These are phyloP conservation scores for Rhabdophis nuchalis DNA, from an alignment of 2,797 vertebrate species.

Conservation along the genomic window DNA sequence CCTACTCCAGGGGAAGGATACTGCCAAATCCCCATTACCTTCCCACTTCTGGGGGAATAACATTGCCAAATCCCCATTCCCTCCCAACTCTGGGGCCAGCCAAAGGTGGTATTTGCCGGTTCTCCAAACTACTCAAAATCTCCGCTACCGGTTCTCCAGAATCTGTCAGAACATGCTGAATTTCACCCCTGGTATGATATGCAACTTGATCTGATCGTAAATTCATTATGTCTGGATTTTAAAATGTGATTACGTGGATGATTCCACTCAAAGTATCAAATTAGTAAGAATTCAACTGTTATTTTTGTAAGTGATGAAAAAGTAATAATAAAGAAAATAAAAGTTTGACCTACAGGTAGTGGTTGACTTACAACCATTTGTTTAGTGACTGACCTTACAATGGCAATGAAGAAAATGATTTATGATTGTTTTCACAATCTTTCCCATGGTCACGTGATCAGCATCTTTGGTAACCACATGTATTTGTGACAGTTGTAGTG, in stretches of 20 bases:
- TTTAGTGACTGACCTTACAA: neutral
- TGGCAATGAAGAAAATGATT: neutral
- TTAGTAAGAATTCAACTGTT: neutral
- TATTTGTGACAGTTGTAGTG: neutral
- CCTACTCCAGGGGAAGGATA: too few relatives aligned
- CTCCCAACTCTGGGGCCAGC: too few relatives aligned
- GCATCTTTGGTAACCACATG: neutral
- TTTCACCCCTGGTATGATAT: neutral
- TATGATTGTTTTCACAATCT: neutral
- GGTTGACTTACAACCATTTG: neutral
- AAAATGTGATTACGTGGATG: neutral
- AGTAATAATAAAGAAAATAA: neutral
- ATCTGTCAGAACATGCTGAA: too few relatives aligned
- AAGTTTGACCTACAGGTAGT: neutral
- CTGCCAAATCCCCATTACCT: too few relatives aligned
- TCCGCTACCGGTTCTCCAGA: too few relatives aligned
- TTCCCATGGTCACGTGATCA: neutral
- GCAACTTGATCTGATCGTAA: neutral
- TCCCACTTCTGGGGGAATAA: too few relatives aligned
- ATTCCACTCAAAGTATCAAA: neutral
- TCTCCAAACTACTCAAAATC: too few relatives aligned
- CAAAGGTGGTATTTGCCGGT: too few relatives aligned
- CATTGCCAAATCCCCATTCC: too few relatives aligned
- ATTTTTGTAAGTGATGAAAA: neutral
- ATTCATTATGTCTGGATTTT: neutral